Evolutionary conservation across 1,140 invertebrate genomes (phyloP).

Genomic region (Eumeta japonica): DNA sequence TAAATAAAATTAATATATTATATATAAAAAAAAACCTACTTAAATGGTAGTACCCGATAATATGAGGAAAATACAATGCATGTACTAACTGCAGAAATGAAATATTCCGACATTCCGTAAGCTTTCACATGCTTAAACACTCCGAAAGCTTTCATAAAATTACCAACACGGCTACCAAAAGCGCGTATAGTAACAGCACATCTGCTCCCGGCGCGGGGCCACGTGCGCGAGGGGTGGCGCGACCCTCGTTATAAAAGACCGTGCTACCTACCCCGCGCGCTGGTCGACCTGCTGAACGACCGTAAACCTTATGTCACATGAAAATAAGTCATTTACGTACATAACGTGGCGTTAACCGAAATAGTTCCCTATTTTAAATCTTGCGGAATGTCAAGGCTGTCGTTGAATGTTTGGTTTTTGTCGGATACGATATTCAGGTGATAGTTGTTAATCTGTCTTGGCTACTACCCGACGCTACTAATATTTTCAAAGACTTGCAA

Average conservation of each 20-base stretch:
- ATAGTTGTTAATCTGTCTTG: too few relatives aligned
- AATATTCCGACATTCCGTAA: not conserved
- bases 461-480: too few relatives aligned
- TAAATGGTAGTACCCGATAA: too few relatives aligned
- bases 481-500: too few relatives aligned
- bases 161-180: not conserved
- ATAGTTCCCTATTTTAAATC: slow-evolving; percentile 54
- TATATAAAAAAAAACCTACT: too few relatives aligned
- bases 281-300: too few relatives aligned
- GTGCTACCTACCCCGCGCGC: slow-evolving; percentile 37
- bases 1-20: too few relatives aligned
- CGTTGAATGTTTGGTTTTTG: slow-evolving; percentile 40
- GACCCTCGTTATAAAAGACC: slow-evolving; percentile 30
- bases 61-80: too few relatives aligned
- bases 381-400: slow-evolving; percentile 50
- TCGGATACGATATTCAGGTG: too few relatives aligned
- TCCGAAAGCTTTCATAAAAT: not conserved
- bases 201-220: slow-evolving; percentile 32
- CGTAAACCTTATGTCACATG: too few relatives aligned
- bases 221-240: slow-evolving; percentile 49
- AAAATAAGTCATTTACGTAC: too few relatives aligned
- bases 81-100: not conserved
- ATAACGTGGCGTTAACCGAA: slow-evolving; percentile 32
- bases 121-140: not conserved
- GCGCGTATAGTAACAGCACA: slow-evolving; percentile 34